phyloP scores from a whole-genome alignment of 2,113 vertebrate genomes.

The Tetrao urogallus region DNA sequence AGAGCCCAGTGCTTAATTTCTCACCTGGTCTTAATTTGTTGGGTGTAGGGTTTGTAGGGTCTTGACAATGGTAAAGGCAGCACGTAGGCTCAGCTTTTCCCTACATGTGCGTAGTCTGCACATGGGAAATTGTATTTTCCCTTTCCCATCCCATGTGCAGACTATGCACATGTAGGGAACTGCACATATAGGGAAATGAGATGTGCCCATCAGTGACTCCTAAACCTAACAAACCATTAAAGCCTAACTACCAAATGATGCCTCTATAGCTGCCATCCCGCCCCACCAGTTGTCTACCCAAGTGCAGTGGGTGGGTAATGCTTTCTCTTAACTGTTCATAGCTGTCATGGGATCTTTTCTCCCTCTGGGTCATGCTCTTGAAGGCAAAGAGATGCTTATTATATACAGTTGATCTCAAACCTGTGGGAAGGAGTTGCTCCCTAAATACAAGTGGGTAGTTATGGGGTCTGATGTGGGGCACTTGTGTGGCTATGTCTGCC shows the following conservation, averaged over 20 bases:
- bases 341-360: neutral
- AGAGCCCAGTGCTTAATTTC: neutral
- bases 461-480: neutral
- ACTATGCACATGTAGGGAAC: too few relatives aligned
- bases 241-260: neutral
- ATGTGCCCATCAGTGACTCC: too few relatives aligned
- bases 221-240: neutral
- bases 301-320: rapidly evolving
- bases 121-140: neutral
- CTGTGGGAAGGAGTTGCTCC: neutral
- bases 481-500: neutral
- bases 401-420: neutral
- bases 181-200: too few relatives aligned
- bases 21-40: neutral
- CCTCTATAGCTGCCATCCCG: neutral
- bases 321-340: neutral
- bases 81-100: neutral
- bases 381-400: neutral
- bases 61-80: neutral
- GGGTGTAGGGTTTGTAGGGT: neutral
- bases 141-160: too few relatives aligned
- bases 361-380: neutral
- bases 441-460: rapidly evolving
- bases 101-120: neutral
- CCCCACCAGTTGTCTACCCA: neutral